Conservation (phyloP, 1,140 invertebrate species). For the Drosophila orena region DNA sequence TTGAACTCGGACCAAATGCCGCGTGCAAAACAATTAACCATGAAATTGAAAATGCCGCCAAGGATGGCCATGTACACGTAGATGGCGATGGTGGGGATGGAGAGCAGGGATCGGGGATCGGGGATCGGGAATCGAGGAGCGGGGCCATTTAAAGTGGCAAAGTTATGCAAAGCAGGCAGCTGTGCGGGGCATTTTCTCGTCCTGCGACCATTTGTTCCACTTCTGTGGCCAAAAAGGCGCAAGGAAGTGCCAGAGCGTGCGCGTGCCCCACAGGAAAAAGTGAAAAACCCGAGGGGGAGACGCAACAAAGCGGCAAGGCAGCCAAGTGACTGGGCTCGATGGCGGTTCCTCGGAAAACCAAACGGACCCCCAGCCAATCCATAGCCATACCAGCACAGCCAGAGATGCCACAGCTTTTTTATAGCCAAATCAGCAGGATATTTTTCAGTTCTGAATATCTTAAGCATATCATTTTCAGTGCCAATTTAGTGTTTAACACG, state of each 20-base stretch:
- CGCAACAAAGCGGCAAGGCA: constrained; percentile 42
- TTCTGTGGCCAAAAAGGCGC: constrained; percentile 80
- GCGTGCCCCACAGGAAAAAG: constrained; percentile 59
- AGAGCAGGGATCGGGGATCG: neutral
- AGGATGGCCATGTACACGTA: constrained; percentile 9
- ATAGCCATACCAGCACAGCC: neutral
- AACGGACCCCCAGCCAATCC: constrained; percentile 20
- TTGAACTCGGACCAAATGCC: constrained; percentile 71
- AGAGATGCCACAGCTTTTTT: constrained; percentile 20
- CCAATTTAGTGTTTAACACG: no score
- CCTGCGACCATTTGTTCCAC: constrained; percentile 81
- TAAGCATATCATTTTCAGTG: no score
- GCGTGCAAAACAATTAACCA: constrained; percentile 83
- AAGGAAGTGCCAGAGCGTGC: constrained; percentile 81
- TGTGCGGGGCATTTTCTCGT: constrained; percentile 62
- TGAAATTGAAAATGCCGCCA: constrained; percentile 81
- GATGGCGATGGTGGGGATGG: constrained; percentile 24
- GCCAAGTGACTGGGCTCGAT: constrained; percentile 46
- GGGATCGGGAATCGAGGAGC: neutral
- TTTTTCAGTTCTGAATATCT: neutral
- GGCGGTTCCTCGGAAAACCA: constrained; percentile 20
- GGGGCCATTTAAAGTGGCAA: constrained; percentile 64
- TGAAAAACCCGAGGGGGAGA: constrained; percentile 31
- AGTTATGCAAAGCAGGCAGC: constrained; percentile 72
- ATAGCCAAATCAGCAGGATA: neutral